Conservation (phyloP, 2,797 vertebrate species). For the Oryzias dopingdopingensis region DNA sequence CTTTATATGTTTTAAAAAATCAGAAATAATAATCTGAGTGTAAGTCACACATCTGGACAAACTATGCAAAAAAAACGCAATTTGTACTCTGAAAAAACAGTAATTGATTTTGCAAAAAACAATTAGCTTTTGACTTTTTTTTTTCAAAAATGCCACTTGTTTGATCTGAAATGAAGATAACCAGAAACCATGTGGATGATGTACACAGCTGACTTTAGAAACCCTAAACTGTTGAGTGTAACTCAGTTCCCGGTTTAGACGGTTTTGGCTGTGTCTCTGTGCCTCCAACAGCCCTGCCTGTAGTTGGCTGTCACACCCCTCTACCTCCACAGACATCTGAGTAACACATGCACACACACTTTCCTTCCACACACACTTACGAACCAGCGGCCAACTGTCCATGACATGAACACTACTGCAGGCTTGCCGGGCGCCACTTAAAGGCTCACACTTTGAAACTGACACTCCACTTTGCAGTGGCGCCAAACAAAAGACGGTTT, state of each 20-base stretch:
- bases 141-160: conserved; percentile 1
- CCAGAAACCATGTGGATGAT: background rate
- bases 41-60: too few species aligned
- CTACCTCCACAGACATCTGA: conserved; percentile 51
- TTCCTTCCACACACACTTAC: conserved; percentile 32
- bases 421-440: conserved; percentile 69
- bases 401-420: conserved; percentile 66
- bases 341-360: conserved; percentile 43
- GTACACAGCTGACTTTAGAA: background rate
- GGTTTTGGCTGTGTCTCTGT: conserved; percentile 39
- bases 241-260: conserved; percentile 51
- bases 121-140: too few species aligned
- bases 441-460: conserved; percentile 72
- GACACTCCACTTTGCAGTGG: conserved; percentile 68
- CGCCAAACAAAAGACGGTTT: conserved; percentile 57
- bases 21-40: too few species aligned
- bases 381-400: conserved; percentile 60
- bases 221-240: conserved; percentile 13
- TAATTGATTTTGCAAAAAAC: too few species aligned
- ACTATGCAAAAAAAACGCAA: too few species aligned
- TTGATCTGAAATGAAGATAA: background rate
- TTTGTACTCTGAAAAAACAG: too few species aligned
- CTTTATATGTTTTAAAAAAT: too few species aligned
- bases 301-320: conserved; percentile 56
- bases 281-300: conserved; percentile 45